These are phyloP conservation scores for Tetramorium parvispinum DNA, from an alignment of 1,140 invertebrate genomes.

Conservation along the genomic window DNA sequence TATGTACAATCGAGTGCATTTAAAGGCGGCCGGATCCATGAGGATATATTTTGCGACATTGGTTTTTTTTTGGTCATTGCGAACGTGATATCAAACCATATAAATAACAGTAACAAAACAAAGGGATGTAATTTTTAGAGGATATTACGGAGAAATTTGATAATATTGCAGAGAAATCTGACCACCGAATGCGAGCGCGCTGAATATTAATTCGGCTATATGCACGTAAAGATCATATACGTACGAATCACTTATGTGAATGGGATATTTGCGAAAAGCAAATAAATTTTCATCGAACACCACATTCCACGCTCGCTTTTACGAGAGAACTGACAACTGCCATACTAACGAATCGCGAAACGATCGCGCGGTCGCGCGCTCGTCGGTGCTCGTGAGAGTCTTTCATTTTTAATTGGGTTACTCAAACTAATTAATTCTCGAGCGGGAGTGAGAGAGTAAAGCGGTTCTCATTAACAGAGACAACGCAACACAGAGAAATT, in stretches of 20 bases:
- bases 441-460: not conserved
- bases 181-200: not conserved
- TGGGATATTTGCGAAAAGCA: not conserved
- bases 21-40: not conserved
- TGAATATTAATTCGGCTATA: not conserved
- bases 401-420: constrained; percentile 73
- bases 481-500: constrained; percentile 55
- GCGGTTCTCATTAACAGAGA: constrained; percentile 57
- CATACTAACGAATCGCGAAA: constrained; percentile 50
- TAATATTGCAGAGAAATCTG: not conserved
- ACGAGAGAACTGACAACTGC: constrained; percentile 20
- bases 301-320: constrained; percentile 24
- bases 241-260: not conserved
- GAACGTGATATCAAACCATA: not conserved
- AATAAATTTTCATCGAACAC: constrained; percentile 22
- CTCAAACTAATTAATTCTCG: constrained; percentile 74
- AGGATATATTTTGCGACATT: not conserved
- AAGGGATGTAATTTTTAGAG: not conserved
- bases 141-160: not conserved
- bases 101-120: not conserved
- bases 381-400: constrained; percentile 9
- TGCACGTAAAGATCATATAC: not conserved
- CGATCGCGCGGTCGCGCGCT: constrained; percentile 35
- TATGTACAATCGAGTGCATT: constrained; percentile 23
- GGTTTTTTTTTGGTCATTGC: not conserved